Evolutionary conservation across 2,888 invertebrate species (phyloP).

Genomic region (Drosophila paranaensis): DNA sequence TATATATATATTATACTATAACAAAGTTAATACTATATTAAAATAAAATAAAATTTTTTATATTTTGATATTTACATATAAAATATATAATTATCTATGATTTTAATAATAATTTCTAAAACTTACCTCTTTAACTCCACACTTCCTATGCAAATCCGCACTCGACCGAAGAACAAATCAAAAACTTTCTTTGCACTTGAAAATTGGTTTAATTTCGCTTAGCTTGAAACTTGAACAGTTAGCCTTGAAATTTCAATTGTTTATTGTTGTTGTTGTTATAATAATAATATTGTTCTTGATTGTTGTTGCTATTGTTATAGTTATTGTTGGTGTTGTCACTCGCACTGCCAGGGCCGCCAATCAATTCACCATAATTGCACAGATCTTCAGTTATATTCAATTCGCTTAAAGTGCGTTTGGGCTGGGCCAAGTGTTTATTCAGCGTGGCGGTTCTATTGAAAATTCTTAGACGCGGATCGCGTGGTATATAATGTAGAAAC

Average conservation of each 20-base stretch:
- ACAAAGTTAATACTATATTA: not conserved
- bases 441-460: conserved; percentile 65
- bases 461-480: conserved; percentile 84
- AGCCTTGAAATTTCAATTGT: conserved; percentile 38
- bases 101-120: not conserved
- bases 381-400: conserved; percentile 82
- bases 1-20: no score
- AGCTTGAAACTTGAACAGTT: conserved; percentile 30
- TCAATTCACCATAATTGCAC: conserved; percentile 84
- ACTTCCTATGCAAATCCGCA: not conserved
- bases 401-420: conserved; percentile 66
- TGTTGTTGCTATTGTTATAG: conserved; percentile 4
- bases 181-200: not conserved
- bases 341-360: conserved; percentile 72
- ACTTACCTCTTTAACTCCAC: not conserved
- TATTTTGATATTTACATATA: no score
- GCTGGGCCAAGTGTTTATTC: conserved; percentile 78
- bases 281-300: conserved; percentile 12
- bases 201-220: not conserved
- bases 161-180: not conserved
- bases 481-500: conserved; percentile 84
- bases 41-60: no score
- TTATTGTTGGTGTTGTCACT: conserved; percentile 3
- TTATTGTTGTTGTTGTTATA: conserved; percentile 5
- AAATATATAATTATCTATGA: no score